phyloP scores from a whole-genome alignment of 1,140 invertebrate genomes.

The Brachionus asplanchnoidis region DNA sequence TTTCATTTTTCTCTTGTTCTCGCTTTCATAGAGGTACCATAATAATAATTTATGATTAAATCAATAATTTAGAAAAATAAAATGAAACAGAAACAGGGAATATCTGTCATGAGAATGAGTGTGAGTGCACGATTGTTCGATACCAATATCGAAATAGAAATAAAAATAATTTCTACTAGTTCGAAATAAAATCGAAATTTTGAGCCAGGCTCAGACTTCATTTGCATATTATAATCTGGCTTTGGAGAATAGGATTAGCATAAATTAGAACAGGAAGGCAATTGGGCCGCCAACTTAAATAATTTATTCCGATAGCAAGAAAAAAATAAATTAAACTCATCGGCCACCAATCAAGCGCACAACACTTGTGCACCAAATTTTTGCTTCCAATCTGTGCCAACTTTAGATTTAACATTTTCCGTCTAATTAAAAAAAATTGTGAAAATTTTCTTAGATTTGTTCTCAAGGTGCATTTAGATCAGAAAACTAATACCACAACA shows the following conservation, averaged over 20 bases:
- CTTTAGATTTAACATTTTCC: neutral
- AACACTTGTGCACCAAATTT: neutral
- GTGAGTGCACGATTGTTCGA: neutral
- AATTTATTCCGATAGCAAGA: neutral
- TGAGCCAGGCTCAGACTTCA: neutral
- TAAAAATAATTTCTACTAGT: neutral
- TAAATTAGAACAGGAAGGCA: conserved; percentile 1
- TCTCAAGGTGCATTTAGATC: neutral
- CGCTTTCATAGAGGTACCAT: neutral
- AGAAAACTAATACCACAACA: neutral
- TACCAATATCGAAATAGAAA: neutral
- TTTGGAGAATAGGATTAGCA: neutral
- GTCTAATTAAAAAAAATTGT: neutral
- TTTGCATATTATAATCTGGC: neutral
- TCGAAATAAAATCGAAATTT: neutral
- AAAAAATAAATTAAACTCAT: neutral
- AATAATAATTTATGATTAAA: conserved; percentile 7
- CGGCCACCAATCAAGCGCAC: neutral
- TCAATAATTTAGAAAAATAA: neutral
- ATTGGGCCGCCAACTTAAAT: neutral
- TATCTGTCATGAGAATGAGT: neutral
- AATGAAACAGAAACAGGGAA: neutral
- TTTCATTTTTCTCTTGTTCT: neutral
- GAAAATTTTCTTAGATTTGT: neutral
- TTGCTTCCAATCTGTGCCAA: neutral